A percentile compares a stretch with the other conserved stretches of the same genome.
Conservation (phyloP, 2,113 vertebrate genomes). For the Ailurus styani region DNA sequence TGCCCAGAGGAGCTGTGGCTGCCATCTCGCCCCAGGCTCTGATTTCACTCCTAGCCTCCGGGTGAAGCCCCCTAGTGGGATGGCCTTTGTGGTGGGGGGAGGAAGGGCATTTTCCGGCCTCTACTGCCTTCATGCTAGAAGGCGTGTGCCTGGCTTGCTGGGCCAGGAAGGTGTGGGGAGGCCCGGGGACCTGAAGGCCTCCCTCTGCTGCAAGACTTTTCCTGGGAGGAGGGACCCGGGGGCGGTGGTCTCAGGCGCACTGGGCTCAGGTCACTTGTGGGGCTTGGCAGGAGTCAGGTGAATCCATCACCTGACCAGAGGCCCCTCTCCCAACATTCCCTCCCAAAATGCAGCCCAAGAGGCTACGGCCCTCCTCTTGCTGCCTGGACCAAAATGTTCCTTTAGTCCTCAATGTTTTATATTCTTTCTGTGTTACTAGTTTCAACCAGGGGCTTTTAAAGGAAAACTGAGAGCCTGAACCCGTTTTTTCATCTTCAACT, state of each 20-base stretch:
- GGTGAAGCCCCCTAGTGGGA: not conserved
- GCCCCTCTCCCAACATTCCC: not conserved
- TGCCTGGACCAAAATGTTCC: not conserved
- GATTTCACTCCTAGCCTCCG: not conserved
- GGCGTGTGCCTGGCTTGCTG: not conserved
- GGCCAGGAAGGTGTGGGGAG: not conserved
- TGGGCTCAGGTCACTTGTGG: not conserved
- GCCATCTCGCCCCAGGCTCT: not conserved
- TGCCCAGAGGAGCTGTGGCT: not conserved
- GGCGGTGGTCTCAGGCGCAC: not conserved
- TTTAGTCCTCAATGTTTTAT: not conserved
- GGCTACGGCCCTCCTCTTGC: not conserved
- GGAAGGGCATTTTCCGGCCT: not conserved
- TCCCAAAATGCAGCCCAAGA: not conserved
- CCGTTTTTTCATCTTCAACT: not conserved
- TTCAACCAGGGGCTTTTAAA: not conserved
- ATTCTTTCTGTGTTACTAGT: not conserved
- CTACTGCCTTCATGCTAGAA: not conserved
- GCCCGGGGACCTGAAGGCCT: not conserved
- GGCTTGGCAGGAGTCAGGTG: not conserved
- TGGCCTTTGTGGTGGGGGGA: not conserved
- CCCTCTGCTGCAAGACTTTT: not conserved
- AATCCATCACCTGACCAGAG: not conserved
- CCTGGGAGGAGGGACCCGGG: not conserved
- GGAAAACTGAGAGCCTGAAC: not conserved